Conservation (phyloP, 2,888 invertebrate genomes). For the Lypha dubia region DNA sequence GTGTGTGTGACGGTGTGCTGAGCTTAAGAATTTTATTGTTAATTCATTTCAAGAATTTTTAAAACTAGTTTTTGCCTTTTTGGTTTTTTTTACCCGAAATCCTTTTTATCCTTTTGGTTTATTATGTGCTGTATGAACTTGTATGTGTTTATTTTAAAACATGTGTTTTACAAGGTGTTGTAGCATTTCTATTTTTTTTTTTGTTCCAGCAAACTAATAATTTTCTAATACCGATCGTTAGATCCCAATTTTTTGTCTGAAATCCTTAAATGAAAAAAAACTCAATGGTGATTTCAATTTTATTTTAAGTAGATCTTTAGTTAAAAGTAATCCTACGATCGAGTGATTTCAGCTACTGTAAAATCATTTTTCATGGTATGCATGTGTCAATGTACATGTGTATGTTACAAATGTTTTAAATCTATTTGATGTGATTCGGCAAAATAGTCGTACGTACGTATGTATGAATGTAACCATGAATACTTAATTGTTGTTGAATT, state of each 20-base stretch:
- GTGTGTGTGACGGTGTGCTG: not conserved
- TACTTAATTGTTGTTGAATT: not conserved
- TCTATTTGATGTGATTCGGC: constrained; percentile 59
- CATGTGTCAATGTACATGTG: not conserved
- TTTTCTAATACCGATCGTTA: constrained; percentile 39
- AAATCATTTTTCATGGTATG: constrained; percentile 32
- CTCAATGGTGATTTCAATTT: not conserved
- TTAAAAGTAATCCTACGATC: not conserved
- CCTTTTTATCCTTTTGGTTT: constrained; percentile 54
- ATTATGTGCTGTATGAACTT: no score
- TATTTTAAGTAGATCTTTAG: constrained; percentile 16
- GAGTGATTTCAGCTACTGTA: constrained; percentile 49
- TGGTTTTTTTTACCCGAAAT: constrained; percentile 59
- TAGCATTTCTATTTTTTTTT: not conserved
- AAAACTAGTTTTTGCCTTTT: constrained; percentile 52
- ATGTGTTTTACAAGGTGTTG: constrained; percentile 60
- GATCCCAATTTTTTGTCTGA: constrained; percentile 24
- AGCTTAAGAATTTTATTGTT: not conserved
- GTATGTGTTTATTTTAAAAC: constrained; percentile 12
- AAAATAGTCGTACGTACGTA: constrained; percentile 18
- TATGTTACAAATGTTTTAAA: not conserved
- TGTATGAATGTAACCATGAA: no score
- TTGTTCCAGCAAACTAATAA: constrained; percentile 2
- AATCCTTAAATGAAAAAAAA: constrained; percentile 4
- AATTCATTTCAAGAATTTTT: constrained; percentile 44